These are phyloP conservation scores for Phalera bucephala DNA, from an alignment of 2,888 invertebrate genomes.

Conservation along the genomic window DNA sequence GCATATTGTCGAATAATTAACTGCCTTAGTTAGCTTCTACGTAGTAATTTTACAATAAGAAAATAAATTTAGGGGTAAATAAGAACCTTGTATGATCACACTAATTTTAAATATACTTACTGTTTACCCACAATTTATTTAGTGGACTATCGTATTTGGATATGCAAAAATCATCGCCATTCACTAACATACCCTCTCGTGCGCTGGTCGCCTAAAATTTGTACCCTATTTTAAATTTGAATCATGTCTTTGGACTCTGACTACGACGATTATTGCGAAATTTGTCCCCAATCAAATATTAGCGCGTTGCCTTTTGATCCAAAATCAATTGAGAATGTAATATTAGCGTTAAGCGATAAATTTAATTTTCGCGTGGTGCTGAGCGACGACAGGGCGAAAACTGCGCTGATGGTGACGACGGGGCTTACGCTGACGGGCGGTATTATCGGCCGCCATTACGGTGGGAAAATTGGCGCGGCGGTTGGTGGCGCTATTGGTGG, in stretches of 20 bases:
- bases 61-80: too few relatives aligned
- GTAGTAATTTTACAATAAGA: too few relatives aligned
- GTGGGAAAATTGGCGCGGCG: conserved; percentile 65
- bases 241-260: conserved; percentile 40
- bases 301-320: conserved; percentile 57
- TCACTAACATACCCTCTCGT: too few relatives aligned
- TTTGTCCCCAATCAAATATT: conserved; percentile 37
- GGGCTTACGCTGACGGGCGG: conserved; percentile 65
- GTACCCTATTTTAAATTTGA: too few relatives aligned
- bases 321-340: conserved; percentile 55
- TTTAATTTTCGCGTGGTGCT: conserved; percentile 66
- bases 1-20: too few relatives aligned
- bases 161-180: too few relatives aligned
- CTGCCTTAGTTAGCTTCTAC: too few relatives aligned
- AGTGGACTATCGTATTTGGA: too few relatives aligned
- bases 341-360: conserved; percentile 57
- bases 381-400: conserved; percentile 42
- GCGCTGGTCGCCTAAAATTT: background rate
- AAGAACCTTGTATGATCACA: too few relatives aligned
- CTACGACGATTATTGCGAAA: conserved; percentile 45
- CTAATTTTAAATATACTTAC: too few relatives aligned
- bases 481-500: conserved; percentile 70
- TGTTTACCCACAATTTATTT: too few relatives aligned
- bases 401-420: conserved; percentile 56
- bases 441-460: conserved; percentile 65